Evolutionary conservation across 2,113 vertebrate genomes (phyloP).

Genomic region (Myotis davidii): DNA sequence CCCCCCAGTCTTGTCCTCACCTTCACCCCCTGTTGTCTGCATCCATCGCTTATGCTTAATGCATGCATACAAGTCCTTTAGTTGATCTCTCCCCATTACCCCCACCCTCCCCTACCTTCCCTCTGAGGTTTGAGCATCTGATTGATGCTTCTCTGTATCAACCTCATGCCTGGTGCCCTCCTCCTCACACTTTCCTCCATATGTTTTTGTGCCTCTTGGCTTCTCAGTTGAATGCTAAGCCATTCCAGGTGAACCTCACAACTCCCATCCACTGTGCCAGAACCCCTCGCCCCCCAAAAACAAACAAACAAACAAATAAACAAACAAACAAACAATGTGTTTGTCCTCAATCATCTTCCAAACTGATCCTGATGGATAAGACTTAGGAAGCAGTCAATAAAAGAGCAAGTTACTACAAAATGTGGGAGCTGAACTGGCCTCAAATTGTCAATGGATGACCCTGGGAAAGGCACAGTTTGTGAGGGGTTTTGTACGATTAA

Average conservation of each 20-base stretch:
- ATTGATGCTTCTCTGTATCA: neutral
- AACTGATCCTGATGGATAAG: neutral
- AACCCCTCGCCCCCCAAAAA: too few relatives aligned
- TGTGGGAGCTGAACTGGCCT: neutral
- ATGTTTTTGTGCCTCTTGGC: neutral
- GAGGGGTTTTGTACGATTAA: neutral
- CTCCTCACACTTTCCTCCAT: neutral
- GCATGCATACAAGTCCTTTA: too few relatives aligned
- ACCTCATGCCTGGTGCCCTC: neutral
- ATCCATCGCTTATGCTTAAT: too few relatives aligned
- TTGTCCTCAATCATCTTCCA: neutral
- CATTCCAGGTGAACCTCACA: neutral
- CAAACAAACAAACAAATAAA: too few relatives aligned
- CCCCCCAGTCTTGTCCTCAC: too few relatives aligned
- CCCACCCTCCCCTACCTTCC: too few relatives aligned
- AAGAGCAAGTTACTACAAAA: slow-evolving; percentile 3
- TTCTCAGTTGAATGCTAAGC: neutral
- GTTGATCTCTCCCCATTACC: too few relatives aligned
- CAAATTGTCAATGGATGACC: neutral
- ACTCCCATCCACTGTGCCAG: neutral
- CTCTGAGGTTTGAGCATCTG: too few relatives aligned
- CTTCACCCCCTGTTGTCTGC: too few relatives aligned
- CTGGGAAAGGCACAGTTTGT: neutral
- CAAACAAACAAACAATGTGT: too few relatives aligned
- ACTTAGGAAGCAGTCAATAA: neutral